These are phyloP conservation scores for Calephelis perditalis DNA, from an alignment of 2,888 invertebrate genomes.

Conservation along the genomic window DNA sequence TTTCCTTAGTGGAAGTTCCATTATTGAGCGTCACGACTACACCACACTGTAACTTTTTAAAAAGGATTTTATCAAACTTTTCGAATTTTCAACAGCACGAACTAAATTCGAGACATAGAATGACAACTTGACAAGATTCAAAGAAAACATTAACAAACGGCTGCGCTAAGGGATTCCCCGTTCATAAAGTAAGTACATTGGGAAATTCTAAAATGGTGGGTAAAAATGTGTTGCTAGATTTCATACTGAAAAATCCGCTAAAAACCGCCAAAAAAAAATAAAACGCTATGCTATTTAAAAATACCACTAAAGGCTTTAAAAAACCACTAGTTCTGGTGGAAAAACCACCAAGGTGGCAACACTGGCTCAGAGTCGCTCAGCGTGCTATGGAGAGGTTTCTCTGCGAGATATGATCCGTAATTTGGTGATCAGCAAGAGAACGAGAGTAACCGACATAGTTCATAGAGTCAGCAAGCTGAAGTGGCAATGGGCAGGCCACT, in stretches of 20 bases:
- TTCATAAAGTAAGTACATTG: slow-evolving; percentile 3
- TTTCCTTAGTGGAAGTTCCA: slow-evolving; percentile 3
- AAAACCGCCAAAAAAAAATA: too few species aligned
- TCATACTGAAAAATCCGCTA: not conserved
- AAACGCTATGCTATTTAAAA: too few species aligned
- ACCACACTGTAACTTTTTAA: slow-evolving; percentile 1
- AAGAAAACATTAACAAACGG: slow-evolving; percentile 3
- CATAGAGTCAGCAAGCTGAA: too few species aligned
- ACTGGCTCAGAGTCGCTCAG: too few species aligned
- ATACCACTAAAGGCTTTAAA: too few species aligned
- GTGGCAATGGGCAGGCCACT: too few species aligned
- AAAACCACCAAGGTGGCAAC: too few species aligned
- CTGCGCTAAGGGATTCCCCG: not conserved
- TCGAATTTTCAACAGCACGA: not conserved
- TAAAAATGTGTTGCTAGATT: slow-evolving; percentile 2
- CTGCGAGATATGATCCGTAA: too few species aligned
- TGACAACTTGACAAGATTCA: not conserved
- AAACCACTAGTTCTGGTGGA: too few species aligned
- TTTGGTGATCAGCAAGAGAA: too few species aligned
- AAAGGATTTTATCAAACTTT: not conserved
- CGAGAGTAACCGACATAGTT: too few species aligned
- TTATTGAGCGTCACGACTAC: slow-evolving; percentile 3
- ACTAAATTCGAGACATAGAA: not conserved
- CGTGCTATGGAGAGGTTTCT: too few species aligned
- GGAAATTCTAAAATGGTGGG: not conserved